Percentiles rank a stretch among this genome's conserved stretches.
Evolutionary conservation across 1,140 invertebrate genomes (phyloP).

Genomic region (Sitophilus oryzae): DNA sequence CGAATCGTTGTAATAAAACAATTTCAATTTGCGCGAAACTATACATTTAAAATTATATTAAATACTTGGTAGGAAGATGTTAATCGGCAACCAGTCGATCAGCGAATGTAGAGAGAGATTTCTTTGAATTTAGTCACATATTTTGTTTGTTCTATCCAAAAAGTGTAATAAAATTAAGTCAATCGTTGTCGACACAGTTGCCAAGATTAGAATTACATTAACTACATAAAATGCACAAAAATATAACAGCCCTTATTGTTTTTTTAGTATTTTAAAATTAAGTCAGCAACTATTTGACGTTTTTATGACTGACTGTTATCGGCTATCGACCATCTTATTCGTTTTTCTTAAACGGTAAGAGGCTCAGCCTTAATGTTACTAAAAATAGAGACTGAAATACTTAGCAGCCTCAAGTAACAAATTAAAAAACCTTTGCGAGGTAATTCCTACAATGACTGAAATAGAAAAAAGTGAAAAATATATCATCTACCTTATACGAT

Average conservation of each 20-base stretch:
- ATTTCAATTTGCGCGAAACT: conserved; percentile 5
- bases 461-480: too few species aligned
- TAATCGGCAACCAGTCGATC: conserved; percentile 8
- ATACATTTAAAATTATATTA: conserved; percentile 34
- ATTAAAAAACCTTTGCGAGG: conserved; percentile 35
- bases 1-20: conserved; percentile 7
- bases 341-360: conserved; percentile 43
- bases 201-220: conserved; percentile 14
- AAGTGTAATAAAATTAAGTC: too few species aligned
- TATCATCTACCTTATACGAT: too few species aligned
- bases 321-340: conserved; percentile 36
- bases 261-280: not conserved
- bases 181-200: not conserved
- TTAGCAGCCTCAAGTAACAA: not conserved
- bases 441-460: conserved; percentile 39
- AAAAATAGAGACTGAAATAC: not conserved
- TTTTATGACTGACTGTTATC: not conserved
- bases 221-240: conserved; percentile 36
- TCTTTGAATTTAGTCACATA: not conserved
- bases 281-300: not conserved
- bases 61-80: conserved; percentile 46
- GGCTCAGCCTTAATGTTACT: conserved; percentile 20
- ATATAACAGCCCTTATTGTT: conserved; percentile 39
- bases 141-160: not conserved
- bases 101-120: not conserved